phyloP scores from a whole-genome alignment of 2,113 vertebrate genomes.

The Orthochromis malagaraziensis region DNA sequence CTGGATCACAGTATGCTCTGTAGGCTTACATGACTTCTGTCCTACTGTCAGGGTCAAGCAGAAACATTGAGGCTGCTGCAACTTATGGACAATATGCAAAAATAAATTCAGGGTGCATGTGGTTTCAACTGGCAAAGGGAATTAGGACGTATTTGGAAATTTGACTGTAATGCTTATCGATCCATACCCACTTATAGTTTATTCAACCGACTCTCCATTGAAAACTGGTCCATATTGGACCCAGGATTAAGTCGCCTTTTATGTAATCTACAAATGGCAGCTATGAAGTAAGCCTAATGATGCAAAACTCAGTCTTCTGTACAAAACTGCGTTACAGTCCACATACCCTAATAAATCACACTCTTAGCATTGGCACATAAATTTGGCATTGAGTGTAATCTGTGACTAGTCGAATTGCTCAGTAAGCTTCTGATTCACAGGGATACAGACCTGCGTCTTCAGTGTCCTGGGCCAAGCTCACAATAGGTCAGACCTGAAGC shows the following conservation, averaged over 20 bases:
- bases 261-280: neutral
- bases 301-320: neutral
- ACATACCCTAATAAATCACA: neutral
- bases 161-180: neutral
- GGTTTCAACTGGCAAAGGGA: neutral
- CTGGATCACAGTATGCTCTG: neutral
- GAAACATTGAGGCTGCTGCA: neutral
- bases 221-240: neutral
- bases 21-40: rapidly evolving
- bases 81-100: neutral
- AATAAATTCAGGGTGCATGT: neutral
- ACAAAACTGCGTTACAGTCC: neutral
- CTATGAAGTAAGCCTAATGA: neutral
- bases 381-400: neutral
- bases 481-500: neutral
- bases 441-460: neutral
- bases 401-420: neutral
- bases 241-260: neutral
- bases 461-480: neutral
- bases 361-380: neutral
- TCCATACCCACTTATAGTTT: neutral
- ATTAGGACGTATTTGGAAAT: neutral
- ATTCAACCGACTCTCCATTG: neutral
- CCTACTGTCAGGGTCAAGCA: rapidly evolving
- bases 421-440: neutral